Evolutionary conservation across 1,140 invertebrate species (phyloP).

Genomic region (Leucophenga varia): DNA sequence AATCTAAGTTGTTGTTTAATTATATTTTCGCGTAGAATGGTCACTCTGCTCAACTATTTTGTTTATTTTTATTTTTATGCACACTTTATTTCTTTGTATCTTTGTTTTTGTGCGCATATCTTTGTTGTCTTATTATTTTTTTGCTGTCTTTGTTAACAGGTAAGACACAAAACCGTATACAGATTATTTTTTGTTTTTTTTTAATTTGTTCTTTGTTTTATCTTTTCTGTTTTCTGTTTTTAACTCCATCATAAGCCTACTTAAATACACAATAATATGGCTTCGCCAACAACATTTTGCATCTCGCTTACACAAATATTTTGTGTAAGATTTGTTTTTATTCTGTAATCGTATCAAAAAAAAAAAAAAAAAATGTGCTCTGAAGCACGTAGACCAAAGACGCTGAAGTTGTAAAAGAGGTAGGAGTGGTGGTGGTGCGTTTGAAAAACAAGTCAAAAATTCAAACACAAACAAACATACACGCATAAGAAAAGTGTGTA

Average conservation of each 20-base stretch:
- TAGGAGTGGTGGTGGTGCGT: conserved; percentile 17
- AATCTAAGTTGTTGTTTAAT: background rate
- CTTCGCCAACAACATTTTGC: too few species aligned
- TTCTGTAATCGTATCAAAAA: conserved; percentile 18
- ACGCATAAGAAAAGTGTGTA: too few species aligned
- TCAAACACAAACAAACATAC: too few species aligned
- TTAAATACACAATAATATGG: too few species aligned
- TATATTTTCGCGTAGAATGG: too few species aligned
- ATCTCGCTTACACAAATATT: conserved; percentile 15
- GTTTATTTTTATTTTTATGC: background rate
- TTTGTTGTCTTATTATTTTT: too few species aligned
- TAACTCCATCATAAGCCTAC: too few species aligned
- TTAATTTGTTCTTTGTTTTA: too few species aligned
- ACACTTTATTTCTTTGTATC: background rate
- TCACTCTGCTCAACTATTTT: background rate
- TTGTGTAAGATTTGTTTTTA: conserved; percentile 15
- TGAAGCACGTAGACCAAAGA: conserved; percentile 45
- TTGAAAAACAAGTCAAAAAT: conserved; percentile 11
- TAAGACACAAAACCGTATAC: too few species aligned
- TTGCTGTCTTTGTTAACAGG: too few species aligned
- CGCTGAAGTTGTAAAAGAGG: conserved; percentile 16
- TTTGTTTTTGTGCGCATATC: background rate
- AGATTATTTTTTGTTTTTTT: too few species aligned
- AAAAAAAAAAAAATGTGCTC: conserved; percentile 50
- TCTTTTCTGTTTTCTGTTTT: too few species aligned